Evolutionary conservation across 1,140 invertebrate genomes (phyloP).

Genomic region (Megalonaias nervosa): DNA sequence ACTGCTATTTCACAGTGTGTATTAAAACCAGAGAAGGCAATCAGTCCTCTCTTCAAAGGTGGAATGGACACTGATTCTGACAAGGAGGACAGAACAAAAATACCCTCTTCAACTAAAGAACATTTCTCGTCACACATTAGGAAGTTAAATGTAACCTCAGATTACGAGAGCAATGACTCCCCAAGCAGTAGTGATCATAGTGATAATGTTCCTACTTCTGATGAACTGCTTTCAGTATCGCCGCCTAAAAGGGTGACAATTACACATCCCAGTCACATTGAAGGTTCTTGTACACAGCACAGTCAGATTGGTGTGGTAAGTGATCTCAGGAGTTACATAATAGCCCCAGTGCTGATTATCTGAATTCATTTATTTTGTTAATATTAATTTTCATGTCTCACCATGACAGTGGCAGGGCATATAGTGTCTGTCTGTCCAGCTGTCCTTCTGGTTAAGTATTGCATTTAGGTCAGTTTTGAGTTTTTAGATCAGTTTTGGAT

Average conservation of each 20-base stretch:
- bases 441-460: no score
- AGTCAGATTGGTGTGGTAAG: no score
- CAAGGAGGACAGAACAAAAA: conserved; percentile 14
- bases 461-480: no score
- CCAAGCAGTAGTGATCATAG: conserved; percentile 71
- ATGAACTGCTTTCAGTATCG: conserved; percentile 44
- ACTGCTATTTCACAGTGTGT: neutral
- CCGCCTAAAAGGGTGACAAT: conserved; percentile 21
- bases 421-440: no score
- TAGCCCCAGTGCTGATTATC: no score
- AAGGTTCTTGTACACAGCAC: no score
- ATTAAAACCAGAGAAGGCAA: conserved; percentile 15
- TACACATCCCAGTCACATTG: no score
- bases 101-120: conserved; percentile 26
- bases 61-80: conserved; percentile 24
- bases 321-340: no score
- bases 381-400: no score
- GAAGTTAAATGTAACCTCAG: conserved; percentile 68
- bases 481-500: no score
- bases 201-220: conserved; percentile 55
- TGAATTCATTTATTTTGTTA: no score
- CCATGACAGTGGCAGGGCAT: no score
- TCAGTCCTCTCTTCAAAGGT: conserved; percentile 26
- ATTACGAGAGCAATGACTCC: conserved; percentile 73
- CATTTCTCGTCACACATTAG: conserved; percentile 35